These are phyloP conservation scores for Tolmerus cingulatus DNA, from an alignment of 2,888 invertebrate species.

Conservation along the genomic window DNA sequence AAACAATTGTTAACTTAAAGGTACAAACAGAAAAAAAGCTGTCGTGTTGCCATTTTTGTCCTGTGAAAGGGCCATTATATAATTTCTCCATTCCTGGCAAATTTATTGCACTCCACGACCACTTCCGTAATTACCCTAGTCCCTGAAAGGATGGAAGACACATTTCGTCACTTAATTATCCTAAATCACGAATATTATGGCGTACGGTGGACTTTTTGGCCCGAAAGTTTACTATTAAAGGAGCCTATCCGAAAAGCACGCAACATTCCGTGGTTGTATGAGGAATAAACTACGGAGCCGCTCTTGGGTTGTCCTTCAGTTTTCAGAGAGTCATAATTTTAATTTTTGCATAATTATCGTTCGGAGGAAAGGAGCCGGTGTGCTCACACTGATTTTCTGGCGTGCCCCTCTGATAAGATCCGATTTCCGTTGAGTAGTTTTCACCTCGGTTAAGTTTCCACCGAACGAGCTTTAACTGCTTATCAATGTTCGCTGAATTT, in stretches of 20 bases:
- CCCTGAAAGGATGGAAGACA: conserved; percentile 28
- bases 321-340: conserved; percentile 17
- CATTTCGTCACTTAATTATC: conserved; percentile 31
- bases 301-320: neutral
- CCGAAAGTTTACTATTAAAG: neutral
- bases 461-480: conserved; percentile 13
- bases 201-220: neutral
- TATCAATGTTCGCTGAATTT: conserved; percentile 29
- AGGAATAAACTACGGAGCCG: neutral
- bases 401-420: conserved; percentile 27
- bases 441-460: conserved; percentile 8
- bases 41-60: neutral
- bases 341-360: conserved; percentile 32
- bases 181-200: conserved; percentile 12
- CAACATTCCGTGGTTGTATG: conserved; percentile 8
- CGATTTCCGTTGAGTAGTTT: conserved; percentile 28
- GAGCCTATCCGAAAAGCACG: neutral
- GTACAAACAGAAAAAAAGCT: neutral
- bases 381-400: neutral
- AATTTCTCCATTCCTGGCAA: neutral
- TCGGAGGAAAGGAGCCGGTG: neutral
- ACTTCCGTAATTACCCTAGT: conserved; percentile 4
- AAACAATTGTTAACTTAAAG: neutral
- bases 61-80: neutral
- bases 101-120: neutral